Percentiles rank a stretch among this genome's conserved stretches.
These are phyloP conservation scores for Drosophila anomalata DNA, from an alignment of 2,888 invertebrate species.

Conservation along the genomic window DNA sequence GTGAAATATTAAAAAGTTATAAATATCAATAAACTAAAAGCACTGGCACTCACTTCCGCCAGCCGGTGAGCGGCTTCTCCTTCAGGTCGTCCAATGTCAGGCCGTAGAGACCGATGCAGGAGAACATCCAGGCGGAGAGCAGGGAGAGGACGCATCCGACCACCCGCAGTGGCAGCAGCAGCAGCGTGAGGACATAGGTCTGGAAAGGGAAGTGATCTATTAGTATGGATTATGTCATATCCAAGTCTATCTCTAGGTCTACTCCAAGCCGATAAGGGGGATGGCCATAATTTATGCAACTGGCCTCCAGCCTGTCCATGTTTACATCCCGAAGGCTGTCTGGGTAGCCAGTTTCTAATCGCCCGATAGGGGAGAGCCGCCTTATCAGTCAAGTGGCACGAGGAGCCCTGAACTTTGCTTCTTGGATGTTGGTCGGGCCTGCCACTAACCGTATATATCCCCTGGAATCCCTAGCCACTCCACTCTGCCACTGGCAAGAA, in stretches of 20 bases:
- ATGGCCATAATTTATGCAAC: constrained; percentile 13
- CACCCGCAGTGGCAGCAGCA: constrained; percentile 92
- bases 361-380: constrained; percentile 1
- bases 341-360: not conserved
- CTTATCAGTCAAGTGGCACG: constrained; percentile 31
- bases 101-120: constrained; percentile 92
- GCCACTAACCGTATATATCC: too few species aligned
- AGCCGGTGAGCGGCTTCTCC: constrained; percentile 91
- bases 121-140: constrained; percentile 92
- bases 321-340: constrained; percentile 13
- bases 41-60: constrained; percentile 90
- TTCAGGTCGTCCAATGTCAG: constrained; percentile 91
- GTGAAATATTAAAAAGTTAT: too few species aligned
- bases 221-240: too few species aligned
- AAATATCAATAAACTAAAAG: not conserved
- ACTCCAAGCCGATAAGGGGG: not conserved
- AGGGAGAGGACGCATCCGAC: constrained; percentile 90
- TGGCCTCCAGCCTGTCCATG: constrained; percentile 14
- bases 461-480: too few species aligned
- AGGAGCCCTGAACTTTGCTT: constrained; percentile 24
- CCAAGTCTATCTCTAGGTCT: too few species aligned
- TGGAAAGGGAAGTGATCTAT: constrained; percentile 82
- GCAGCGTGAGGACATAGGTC: constrained; percentile 93
- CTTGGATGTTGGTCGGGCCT: not conserved
- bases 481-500: too few species aligned